Percentiles rank a stretch among this genome's conserved stretches.
Conservation (phyloP, 2,888 invertebrate genomes). For the Agrilus cyanescens region DNA sequence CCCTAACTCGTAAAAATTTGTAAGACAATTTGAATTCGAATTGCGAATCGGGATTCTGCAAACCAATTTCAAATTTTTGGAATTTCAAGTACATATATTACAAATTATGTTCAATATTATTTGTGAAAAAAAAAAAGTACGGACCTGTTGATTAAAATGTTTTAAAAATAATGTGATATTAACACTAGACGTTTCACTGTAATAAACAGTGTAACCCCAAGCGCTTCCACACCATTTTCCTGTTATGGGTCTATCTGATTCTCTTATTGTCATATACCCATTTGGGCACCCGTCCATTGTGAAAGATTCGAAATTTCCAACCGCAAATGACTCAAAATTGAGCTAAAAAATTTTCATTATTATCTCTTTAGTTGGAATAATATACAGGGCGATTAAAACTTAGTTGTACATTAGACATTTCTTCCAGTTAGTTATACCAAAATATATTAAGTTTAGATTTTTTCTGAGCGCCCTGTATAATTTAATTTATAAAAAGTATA, state of each 20-base stretch:
- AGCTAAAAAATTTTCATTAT: conserved; percentile 50
- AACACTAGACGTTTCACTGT: conserved; percentile 69
- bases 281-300: conserved; percentile 68
- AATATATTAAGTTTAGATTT: no score
- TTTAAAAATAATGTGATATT: conserved; percentile 62
- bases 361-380: no score
- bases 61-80: no score
- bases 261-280: conserved; percentile 69
- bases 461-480: no score
- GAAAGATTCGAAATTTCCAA: conserved; percentile 68
- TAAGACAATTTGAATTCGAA: conserved; percentile 77
- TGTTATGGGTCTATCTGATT: conserved; percentile 56
- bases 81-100: no score
- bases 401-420: no score
- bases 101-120: no score
- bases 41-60: conserved; percentile 1
- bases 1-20: conserved; percentile 66
- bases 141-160: conserved; percentile 61
- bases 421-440: no score
- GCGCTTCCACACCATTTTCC: conserved; percentile 78
- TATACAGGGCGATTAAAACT: no score
- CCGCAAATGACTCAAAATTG: conserved; percentile 73
- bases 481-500: no score
- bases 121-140: conserved; percentile 8
- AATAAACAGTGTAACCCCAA: conserved; percentile 76